A percentile compares a stretch with the other conserved stretches of the same genome.
phyloP scores from a whole-genome alignment of 2,888 invertebrate genomes.

The Plebejus argus region DNA sequence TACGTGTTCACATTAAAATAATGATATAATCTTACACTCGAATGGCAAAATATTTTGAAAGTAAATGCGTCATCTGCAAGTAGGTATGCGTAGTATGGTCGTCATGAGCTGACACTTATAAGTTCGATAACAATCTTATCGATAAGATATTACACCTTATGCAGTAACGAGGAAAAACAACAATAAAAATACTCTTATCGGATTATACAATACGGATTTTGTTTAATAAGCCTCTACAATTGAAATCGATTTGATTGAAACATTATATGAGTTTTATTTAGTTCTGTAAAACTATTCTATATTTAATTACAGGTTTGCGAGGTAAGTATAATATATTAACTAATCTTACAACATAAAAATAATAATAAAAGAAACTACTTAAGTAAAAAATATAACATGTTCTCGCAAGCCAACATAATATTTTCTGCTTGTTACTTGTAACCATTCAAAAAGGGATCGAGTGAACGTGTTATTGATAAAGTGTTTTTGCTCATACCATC shows the following conservation, averaged over 20 bases:
- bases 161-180: slow-evolving; percentile 20
- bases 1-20: too few species aligned
- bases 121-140: not conserved
- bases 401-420: not conserved
- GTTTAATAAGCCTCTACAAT: not conserved
- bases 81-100: not conserved
- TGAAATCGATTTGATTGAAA: slow-evolving; percentile 6
- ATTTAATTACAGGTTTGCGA: too few species aligned
- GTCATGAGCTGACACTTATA: not conserved
- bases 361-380: not conserved
- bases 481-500: slow-evolving; percentile 50
- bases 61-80: not conserved
- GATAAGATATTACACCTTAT: slow-evolving; percentile 5
- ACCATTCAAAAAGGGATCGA: not conserved
- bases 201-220: not conserved
- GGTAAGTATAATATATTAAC: too few species aligned
- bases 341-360: not conserved
- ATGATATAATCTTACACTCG: too few species aligned
- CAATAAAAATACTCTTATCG: slow-evolving; percentile 22
- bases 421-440: not conserved
- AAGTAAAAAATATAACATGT: too few species aligned
- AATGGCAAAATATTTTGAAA: not conserved
- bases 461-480: slow-evolving; percentile 36
- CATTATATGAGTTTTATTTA: not conserved
- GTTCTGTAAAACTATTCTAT: not conserved